Evolutionary conservation across 2,797 vertebrate genomes (phyloP).

Genomic region (Manis javanica): DNA sequence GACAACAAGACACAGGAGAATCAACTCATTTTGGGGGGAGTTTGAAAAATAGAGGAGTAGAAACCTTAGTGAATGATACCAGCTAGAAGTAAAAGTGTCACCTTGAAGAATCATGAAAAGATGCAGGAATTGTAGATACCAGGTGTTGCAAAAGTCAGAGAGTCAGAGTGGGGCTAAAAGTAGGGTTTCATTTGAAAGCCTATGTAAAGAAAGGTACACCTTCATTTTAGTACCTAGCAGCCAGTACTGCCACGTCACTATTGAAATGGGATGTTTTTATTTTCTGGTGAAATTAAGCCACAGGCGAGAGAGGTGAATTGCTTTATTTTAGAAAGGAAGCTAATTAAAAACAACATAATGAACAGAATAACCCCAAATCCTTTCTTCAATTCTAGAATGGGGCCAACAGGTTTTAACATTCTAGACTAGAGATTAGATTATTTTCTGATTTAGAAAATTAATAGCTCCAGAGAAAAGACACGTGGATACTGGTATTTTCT

Average conservation of each 20-base stretch:
- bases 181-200: not conserved
- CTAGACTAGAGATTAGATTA: not conserved
- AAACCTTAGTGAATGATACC: not conserved
- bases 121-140: not conserved
- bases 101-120: not conserved
- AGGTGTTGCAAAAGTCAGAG: not conserved
- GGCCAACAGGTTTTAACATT: not conserved
- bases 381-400: not conserved
- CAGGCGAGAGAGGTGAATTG: not conserved
- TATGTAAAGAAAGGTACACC: not conserved
- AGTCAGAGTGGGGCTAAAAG: not conserved
- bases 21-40: not conserved
- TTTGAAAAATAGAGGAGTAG: not conserved
- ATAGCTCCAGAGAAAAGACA: not conserved
- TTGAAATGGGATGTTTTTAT: not conserved
- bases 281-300: not conserved
- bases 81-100: not conserved
- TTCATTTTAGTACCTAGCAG: not conserved
- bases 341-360: not conserved
- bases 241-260: not conserved
- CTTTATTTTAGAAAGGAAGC: not conserved
- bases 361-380: not conserved
- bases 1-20: not conserved
- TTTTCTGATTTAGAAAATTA: not conserved
- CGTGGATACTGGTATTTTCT: not conserved